phyloP scores from a whole-genome alignment of 2,888 invertebrate species.

The Euzophera pinguis region DNA sequence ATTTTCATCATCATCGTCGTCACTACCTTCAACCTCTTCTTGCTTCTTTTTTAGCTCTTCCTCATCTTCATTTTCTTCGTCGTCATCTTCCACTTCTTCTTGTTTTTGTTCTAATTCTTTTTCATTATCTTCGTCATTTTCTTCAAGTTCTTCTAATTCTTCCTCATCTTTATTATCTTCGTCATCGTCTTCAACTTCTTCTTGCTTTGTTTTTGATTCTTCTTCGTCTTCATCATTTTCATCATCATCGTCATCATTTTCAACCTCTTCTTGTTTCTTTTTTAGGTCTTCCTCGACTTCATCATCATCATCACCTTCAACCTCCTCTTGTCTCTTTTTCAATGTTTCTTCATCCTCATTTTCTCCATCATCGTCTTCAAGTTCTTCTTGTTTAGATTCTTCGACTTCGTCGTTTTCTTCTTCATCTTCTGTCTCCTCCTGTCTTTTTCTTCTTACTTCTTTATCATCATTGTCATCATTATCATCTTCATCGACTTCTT shows the following conservation, averaged over 20 bases:
- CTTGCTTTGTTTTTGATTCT: constrained; percentile 17
- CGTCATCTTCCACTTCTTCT: constrained; percentile 22
- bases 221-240: constrained; percentile 13
- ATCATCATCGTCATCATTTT: constrained; percentile 9
- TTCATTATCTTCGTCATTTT: constrained; percentile 18
- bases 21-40: constrained; percentile 9
- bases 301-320: constrained; percentile 15
- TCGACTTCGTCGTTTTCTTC: constrained; percentile 17
- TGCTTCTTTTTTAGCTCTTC: constrained; percentile 10
- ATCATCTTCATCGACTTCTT: constrained; percentile 6
- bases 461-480: constrained; percentile 19
- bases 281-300: constrained; percentile 13
- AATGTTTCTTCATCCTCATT: constrained; percentile 15
- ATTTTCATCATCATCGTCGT: constrained; percentile 13
- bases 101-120: constrained; percentile 11
- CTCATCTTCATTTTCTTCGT: constrained; percentile 17
- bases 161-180: constrained; percentile 26
- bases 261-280: constrained; percentile 12
- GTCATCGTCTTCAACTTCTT: constrained; percentile 20
- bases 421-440: constrained; percentile 21
- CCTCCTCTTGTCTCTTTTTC: constrained; percentile 16
- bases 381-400: constrained; percentile 12
- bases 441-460: constrained; percentile 18
- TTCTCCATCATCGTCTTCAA: constrained; percentile 13
- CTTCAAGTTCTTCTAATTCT: constrained; percentile 17